Percentiles rank a stretch among this genome's conserved stretches.
These are phyloP conservation scores for Paramormyrops kingsleyae DNA, from an alignment of 2,113 vertebrate species.

Conservation along the genomic window DNA sequence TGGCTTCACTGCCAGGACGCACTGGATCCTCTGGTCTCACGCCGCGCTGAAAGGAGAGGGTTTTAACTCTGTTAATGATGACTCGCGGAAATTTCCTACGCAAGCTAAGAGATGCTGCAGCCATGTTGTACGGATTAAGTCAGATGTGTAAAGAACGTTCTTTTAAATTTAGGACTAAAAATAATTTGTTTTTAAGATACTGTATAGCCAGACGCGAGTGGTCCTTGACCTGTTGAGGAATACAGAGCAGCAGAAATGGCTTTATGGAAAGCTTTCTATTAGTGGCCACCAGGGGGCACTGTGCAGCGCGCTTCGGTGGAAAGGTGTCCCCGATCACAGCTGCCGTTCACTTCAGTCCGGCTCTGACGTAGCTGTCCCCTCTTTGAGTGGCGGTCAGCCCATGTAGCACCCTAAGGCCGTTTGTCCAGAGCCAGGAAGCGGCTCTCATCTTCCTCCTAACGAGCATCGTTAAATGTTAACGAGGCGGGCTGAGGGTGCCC, in stretches of 20 bases:
- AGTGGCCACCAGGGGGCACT: background rate
- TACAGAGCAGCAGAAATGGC: background rate
- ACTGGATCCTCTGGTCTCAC: background rate
- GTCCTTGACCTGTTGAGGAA: background rate
- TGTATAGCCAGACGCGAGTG: background rate
- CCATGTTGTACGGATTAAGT: background rate
- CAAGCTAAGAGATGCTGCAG: background rate
- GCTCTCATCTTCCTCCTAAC: slow-evolving; percentile 5
- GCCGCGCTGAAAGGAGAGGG: background rate
- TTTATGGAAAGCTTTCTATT: background rate
- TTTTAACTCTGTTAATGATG: background rate
- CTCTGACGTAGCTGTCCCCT: slow-evolving; percentile 32
- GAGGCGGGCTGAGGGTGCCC: background rate
- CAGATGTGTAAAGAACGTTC: background rate
- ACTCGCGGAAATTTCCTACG: background rate
- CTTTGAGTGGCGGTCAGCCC: slow-evolving; percentile 18
- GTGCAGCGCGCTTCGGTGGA: background rate
- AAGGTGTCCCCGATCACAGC: background rate
- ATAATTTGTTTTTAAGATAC: background rate
- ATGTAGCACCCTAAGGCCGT: background rate
- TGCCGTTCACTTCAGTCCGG: slow-evolving; percentile 9
- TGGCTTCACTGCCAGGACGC: background rate
- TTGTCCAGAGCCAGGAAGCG: background rate
- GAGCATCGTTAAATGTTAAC: slow-evolving; percentile 21
- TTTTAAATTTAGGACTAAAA: background rate